Evolutionary conservation across 2,888 invertebrate species (phyloP).

Genomic region (Nebria brevicollis): DNA sequence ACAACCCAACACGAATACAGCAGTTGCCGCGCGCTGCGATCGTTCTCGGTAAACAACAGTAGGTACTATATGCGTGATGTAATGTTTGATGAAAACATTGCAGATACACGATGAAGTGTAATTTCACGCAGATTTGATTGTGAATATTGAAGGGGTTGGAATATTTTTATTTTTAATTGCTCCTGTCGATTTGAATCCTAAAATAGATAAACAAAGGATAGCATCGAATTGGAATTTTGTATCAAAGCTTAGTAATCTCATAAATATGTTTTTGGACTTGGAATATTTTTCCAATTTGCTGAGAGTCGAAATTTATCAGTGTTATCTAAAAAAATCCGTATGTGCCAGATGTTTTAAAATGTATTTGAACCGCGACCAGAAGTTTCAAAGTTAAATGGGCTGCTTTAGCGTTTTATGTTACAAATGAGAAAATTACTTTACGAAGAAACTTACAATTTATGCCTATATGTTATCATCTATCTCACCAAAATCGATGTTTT

Average conservation of each 20-base stretch:
- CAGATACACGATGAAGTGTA: neutral
- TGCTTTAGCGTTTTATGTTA: constrained; percentile 19
- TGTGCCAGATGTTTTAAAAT: constrained; percentile 38
- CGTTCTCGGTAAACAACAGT: neutral
- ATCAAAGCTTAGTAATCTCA: too few species aligned
- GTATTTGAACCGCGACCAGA: constrained; percentile 20
- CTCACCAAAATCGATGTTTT: too few species aligned
- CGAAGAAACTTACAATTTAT: constrained; percentile 25
- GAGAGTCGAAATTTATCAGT: too few species aligned
- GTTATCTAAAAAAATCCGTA: neutral
- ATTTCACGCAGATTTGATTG: constrained; percentile 1
- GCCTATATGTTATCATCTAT: too few species aligned
- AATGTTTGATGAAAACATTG: neutral
- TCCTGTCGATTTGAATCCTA: neutral
- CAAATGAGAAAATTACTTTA: constrained; percentile 43
- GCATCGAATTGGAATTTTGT: too few species aligned
- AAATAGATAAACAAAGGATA: neutral
- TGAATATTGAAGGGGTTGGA: neutral
- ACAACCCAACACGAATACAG: neutral
- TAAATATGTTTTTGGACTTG: too few species aligned
- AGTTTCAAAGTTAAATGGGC: constrained; percentile 12
- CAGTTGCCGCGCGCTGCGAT: too few species aligned
- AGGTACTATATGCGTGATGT: neutral
- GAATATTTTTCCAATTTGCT: too few species aligned
- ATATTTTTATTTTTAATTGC: neutral